These are phyloP conservation scores for Euura lappo DNA, from an alignment of 1,140 invertebrate species.

Conservation along the genomic window DNA sequence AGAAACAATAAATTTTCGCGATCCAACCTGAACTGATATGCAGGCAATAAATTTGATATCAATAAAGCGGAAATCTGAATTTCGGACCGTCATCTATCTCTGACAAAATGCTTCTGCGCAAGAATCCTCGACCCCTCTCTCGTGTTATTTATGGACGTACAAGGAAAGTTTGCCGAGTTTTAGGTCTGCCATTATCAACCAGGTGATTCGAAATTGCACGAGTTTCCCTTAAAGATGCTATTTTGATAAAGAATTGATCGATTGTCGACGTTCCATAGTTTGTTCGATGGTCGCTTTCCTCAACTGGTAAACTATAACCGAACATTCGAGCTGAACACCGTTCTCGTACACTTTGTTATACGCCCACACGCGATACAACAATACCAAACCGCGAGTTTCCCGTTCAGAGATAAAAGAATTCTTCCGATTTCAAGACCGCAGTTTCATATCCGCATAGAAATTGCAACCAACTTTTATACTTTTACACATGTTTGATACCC, in stretches of 20 bases:
- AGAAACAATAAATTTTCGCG: no score
- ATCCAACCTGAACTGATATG: not conserved
- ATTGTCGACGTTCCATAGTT: not conserved
- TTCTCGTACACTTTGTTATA: not conserved
- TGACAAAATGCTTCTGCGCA: not conserved
- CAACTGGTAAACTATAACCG: slow-evolving; percentile 7
- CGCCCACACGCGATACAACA: not conserved
- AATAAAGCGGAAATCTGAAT: slow-evolving; percentile 3
- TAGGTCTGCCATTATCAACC: not conserved
- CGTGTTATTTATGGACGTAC: not conserved
- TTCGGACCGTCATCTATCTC: not conserved
- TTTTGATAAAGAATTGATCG: slow-evolving; percentile 3
- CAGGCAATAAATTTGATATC: not conserved
- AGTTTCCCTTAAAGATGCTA: not conserved
- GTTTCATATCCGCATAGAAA: slow-evolving; percentile 16
- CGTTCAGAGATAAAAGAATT: slow-evolving; percentile 25
- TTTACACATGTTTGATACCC: no score
- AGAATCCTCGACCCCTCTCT: not conserved
- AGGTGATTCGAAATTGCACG: not conserved
- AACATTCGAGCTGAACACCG: slow-evolving; percentile 12
- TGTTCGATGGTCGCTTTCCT: no score
- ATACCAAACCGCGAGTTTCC: no score
- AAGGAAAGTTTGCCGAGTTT: not conserved
- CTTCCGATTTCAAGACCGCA: not conserved
- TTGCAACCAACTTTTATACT: no score